A percentile compares a stretch with the other conserved stretches of the same genome.
Evolutionary conservation across 2,888 invertebrate genomes (phyloP).

Genomic region (Chaetogeoica ovagalla): DNA sequence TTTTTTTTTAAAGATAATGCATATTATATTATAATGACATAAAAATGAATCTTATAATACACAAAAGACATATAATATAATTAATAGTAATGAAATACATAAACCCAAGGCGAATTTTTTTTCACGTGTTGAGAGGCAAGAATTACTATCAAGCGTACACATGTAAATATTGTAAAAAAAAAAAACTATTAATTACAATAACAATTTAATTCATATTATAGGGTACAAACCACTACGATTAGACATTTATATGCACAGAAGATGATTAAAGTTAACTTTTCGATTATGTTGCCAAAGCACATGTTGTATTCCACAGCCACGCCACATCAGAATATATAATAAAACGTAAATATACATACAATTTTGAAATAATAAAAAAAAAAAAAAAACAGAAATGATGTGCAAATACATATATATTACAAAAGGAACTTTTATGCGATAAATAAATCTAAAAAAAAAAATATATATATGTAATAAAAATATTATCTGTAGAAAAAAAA

Average conservation of each 20-base stretch:
- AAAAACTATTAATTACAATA: conserved; percentile 2
- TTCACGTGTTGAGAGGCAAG: conserved; percentile 17
- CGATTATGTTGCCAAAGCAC: background rate
- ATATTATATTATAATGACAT: background rate
- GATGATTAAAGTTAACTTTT: conserved; percentile 15
- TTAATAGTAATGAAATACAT: conserved; percentile 18
- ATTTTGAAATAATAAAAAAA: background rate
- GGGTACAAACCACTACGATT: background rate
- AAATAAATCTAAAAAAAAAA: conserved; percentile 38
- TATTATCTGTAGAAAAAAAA: conserved; percentile 20
- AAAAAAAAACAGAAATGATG: conserved; percentile 1
- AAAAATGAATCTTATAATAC: conserved; percentile 19
- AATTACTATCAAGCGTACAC: conserved; percentile 6
- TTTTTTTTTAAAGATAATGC: too few relatives aligned
- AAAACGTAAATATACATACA: background rate
- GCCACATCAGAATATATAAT: background rate
- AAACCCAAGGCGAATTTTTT: background rate
- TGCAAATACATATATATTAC: background rate
- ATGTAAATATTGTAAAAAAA: conserved; percentile 9
- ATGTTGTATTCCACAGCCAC: background rate
- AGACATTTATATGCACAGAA: conserved; percentile 3
- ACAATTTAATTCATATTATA: background rate
- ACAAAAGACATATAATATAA: conserved; percentile 7
- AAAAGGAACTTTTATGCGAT: conserved; percentile 44
- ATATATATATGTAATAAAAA: too few relatives aligned